phyloP scores from a whole-genome alignment of 2,797 vertebrate species.

The Brotula barbata region DNA sequence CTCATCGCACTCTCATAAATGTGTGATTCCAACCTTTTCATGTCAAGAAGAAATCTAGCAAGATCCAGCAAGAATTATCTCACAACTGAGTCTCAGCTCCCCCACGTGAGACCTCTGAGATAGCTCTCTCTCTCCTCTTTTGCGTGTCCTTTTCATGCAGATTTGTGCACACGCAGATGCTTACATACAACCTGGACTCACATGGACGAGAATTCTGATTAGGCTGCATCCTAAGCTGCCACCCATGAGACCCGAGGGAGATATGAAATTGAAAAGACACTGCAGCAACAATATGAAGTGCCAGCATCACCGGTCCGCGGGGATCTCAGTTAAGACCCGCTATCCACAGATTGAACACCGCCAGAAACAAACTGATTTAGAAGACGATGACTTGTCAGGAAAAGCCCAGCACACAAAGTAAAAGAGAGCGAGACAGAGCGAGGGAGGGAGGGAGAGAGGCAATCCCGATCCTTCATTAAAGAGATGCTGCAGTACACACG shows the following conservation, averaged over 20 bases:
- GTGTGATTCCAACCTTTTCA: conserved; percentile 44
- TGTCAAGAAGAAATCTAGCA: conserved; percentile 52
- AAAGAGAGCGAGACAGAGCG: neutral
- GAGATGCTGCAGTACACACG: conserved; percentile 12
- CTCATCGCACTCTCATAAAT: conserved; percentile 42
- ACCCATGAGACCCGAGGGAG: conserved; percentile 65
- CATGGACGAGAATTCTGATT: conserved; percentile 65
- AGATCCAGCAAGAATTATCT: conserved; percentile 67
- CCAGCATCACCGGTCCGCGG: conserved; percentile 57
- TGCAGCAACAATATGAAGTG: conserved; percentile 51
- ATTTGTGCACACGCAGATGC: neutral
- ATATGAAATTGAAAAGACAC: conserved; percentile 71
- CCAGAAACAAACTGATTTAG: neutral
- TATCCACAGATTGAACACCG: conserved; percentile 35
- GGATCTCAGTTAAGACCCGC: conserved; percentile 56
- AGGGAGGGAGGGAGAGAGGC: neutral
- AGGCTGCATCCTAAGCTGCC: conserved; percentile 69
- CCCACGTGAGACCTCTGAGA: conserved; percentile 68
- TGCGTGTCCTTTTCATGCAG: conserved; percentile 54
- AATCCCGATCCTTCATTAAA: conserved; percentile 57
- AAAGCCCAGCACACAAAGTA: conserved; percentile 14
- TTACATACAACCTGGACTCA: conserved; percentile 33
- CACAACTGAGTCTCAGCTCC: conserved; percentile 54
- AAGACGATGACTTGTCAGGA: conserved; percentile 39
- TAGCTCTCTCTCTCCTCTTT: conserved; percentile 72